Evolutionary conservation across 2,888 invertebrate species (phyloP), one percentile per base, ranked within the genome.

Genomic region (Cyclophora albipunctata): DNA sequence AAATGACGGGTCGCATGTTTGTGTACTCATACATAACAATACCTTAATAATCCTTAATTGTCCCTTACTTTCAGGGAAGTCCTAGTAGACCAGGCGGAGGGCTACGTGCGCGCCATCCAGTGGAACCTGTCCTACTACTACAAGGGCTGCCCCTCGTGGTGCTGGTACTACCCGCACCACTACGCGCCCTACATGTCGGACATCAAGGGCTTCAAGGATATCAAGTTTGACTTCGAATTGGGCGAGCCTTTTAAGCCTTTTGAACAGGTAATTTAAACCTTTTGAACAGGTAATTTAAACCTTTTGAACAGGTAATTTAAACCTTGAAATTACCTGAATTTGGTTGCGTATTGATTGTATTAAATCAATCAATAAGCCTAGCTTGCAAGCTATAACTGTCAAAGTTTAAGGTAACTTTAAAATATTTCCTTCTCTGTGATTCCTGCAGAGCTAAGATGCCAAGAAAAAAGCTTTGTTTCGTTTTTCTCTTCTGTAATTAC

Each of bases 101-200:
- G 95, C 47, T 99, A 98, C 76, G 94, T 99, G 5, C 90, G 94
- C 42, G 98, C 98, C 0, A 93, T 99, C 46, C 98, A 99, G 68
- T 99, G 99, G 99, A 97, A 97, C 73, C 88, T 99, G 20, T 91
- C 94, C 73, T 99, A 99, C 80, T 99, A 99, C 80, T 99, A 98
- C 82, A 93, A 96, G 68, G 99, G 99, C 4, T 96, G 98, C 45
- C 95, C 95, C 47, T 98, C 98, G 0, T 99, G 99, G 99, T 95
- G 96, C 37, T 99, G 99, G 99, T 98, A 91, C 83, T 99, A 98
- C 81, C 98, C 98, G 0, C 96, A 96, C 73, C 98, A 99, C 81
- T 99, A 99, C 81, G 96, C 98, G 0, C 99, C 99, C 0, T 98
- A 94, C 75, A 95, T 98, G 62, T 98, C 98, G 3, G 99, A 99